Conservation (phyloP, 2,888 invertebrate species). For the Melangyna quadrimaculata region DNA sequence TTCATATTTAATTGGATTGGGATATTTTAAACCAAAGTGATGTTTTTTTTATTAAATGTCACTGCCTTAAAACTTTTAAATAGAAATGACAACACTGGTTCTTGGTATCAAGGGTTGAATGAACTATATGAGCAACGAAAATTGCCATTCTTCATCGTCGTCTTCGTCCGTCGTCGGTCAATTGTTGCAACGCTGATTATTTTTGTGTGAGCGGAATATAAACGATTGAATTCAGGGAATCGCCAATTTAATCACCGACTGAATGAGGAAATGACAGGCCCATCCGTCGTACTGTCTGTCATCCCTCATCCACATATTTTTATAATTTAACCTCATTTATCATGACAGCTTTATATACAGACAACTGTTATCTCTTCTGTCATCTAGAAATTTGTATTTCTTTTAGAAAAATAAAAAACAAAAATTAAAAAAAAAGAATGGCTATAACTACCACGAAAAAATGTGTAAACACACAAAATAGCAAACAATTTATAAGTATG, state of each 20-base stretch:
- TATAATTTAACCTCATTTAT: slow-evolving; percentile 14
- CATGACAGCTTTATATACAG: slow-evolving; percentile 21
- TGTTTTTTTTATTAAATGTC: background rate
- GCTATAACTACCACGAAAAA: slow-evolving; percentile 9
- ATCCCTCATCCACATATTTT: background rate
- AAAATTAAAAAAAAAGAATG: background rate
- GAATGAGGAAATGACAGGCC: slow-evolving; percentile 41
- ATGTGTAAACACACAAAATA: slow-evolving; percentile 22
- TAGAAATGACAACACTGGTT: background rate
- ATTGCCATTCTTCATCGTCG: background rate
- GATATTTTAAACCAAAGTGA: too few species aligned
- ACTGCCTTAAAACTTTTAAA: too few species aligned
- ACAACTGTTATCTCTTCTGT: slow-evolving; percentile 14
- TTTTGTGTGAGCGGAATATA: slow-evolving; percentile 13
- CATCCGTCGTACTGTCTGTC: slow-evolving; percentile 27
- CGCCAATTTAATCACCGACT: slow-evolving; percentile 11
- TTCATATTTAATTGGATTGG: too few species aligned
- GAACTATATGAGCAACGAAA: background rate
- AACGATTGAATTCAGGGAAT: background rate
- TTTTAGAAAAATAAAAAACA: background rate
- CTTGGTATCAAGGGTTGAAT: background rate
- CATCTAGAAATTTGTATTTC: slow-evolving; percentile 18
- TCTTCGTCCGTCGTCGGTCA: background rate
- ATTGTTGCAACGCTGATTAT: background rate
- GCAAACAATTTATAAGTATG: slow-evolving; percentile 17